Conservation (phyloP, 2,888 invertebrate genomes). For the Heliothis peltigera region DNA sequence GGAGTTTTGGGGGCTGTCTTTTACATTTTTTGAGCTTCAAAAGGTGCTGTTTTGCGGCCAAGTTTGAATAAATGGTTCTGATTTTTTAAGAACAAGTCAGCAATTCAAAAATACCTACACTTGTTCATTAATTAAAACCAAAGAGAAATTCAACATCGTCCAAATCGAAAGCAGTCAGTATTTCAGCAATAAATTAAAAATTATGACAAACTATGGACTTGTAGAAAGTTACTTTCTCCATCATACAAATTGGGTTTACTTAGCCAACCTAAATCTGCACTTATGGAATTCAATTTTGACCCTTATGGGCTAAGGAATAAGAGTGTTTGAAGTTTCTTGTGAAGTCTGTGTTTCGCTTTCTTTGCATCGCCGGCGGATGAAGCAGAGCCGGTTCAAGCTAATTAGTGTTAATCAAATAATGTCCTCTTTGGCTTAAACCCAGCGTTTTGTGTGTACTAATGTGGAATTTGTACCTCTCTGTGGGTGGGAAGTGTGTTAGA, state of each 20-base stretch:
- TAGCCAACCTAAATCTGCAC: slow-evolving; percentile 48
- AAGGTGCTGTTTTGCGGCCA: no score
- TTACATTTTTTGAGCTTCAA: no score
- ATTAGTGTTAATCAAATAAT: slow-evolving; percentile 89
- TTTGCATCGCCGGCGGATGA: slow-evolving; percentile 71
- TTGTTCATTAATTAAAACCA: not conserved
- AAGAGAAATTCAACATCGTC: slow-evolving; percentile 9
- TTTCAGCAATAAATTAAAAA: slow-evolving; percentile 58
- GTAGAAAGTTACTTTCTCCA: slow-evolving; percentile 82
- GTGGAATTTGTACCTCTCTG: slow-evolving; percentile 50
- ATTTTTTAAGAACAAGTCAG: no score
- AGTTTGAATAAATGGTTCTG: no score
- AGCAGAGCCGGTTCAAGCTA: slow-evolving; percentile 83
- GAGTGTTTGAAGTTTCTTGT: slow-evolving; percentile 22
- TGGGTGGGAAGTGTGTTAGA: slow-evolving; percentile 36
- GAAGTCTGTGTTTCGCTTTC: slow-evolving; percentile 68
- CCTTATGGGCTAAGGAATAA: slow-evolving; percentile 58
- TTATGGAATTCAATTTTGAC: slow-evolving; percentile 50
- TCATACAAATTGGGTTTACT: slow-evolving; percentile 72
- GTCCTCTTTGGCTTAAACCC: slow-evolving; percentile 80
- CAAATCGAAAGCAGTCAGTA: slow-evolving; percentile 23
- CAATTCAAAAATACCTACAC: no score
- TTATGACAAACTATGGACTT: slow-evolving; percentile 59
- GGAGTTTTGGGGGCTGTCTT: no score
- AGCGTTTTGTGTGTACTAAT: slow-evolving; percentile 73